These are phyloP conservation scores for Falco biarmicus DNA, from an alignment of 2,797 vertebrate genomes.

Conservation along the genomic window DNA sequence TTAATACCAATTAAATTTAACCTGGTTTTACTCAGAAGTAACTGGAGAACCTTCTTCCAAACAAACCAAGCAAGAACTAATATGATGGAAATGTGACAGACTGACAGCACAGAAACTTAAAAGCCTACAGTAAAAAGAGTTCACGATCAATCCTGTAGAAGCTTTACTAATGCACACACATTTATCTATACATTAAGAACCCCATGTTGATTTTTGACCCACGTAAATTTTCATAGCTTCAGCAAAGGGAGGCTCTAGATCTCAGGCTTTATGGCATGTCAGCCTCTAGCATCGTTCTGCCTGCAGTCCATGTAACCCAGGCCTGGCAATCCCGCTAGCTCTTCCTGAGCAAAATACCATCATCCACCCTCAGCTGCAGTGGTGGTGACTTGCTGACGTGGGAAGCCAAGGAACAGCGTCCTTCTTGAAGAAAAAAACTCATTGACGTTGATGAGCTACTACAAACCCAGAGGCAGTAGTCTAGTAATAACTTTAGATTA, in stretches of 20 bases:
- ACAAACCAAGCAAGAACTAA: neutral
- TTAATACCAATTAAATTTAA: neutral
- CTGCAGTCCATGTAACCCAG: neutral
- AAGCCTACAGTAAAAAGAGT: neutral
- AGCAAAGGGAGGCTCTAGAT: neutral
- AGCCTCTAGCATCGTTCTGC: neutral
- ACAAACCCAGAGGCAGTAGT: neutral
- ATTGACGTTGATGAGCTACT: neutral
- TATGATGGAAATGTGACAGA: neutral
- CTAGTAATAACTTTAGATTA: neutral
- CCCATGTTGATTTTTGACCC: neutral
- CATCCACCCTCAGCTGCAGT: neutral
- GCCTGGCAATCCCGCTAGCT: neutral
- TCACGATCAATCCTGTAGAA: neutral
- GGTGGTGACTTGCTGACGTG: neutral
- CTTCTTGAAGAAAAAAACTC: neutral
- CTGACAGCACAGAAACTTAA: neutral
- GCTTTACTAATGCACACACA: neutral
- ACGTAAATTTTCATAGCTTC: neutral
- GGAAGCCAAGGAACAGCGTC: neutral
- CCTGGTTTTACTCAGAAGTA: neutral
- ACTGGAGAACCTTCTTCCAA: constrained; percentile 6
- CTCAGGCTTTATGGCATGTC: neutral
- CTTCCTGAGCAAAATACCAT: neutral
- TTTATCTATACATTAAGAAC: neutral